phyloP scores from a whole-genome alignment of 2,888 invertebrate species.

The Tiliacea aurago region DNA sequence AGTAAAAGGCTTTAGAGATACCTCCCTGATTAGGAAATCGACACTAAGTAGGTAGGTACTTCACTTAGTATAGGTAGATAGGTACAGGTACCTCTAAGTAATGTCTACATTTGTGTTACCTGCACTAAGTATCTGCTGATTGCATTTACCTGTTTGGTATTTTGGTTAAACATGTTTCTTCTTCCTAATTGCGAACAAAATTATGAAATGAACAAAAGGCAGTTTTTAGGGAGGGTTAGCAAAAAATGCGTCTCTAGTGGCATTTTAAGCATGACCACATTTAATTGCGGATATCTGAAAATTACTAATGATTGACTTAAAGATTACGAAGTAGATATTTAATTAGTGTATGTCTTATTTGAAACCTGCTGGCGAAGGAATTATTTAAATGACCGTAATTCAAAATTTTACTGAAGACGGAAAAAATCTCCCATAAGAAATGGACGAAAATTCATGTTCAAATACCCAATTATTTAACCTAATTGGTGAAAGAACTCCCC shows the following conservation, averaged over 20 bases:
- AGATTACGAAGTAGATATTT: neutral
- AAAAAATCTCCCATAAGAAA: neutral
- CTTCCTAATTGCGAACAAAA: neutral
- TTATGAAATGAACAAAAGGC: neutral
- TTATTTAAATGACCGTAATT: neutral
- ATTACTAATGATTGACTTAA: neutral
- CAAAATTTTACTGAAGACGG: neutral
- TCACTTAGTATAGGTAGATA: conserved; percentile 13
- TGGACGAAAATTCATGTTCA: conserved; percentile 6
- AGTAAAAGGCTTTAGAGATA: conserved; percentile 60
- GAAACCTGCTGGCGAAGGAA: neutral
- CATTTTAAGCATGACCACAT: neutral
- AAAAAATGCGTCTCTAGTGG: neutral
- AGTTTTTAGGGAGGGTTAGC: neutral
- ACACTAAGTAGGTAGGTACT: conserved; percentile 17
- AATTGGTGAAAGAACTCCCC: conserved; percentile 35
- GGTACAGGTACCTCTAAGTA: neutral
- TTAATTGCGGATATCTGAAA: neutral
- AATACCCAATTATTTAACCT: conserved; percentile 39
- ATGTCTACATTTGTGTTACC: conserved; percentile 4
- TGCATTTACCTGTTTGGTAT: conserved; percentile 44
- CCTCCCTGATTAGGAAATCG: conserved; percentile 47
- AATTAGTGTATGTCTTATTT: neutral
- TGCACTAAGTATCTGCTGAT: conserved; percentile 25
- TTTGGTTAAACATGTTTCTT: neutral